These are phyloP conservation scores for Chelidonichthys spinosus DNA, from an alignment of 2,797 vertebrate species.

Conservation along the genomic window DNA sequence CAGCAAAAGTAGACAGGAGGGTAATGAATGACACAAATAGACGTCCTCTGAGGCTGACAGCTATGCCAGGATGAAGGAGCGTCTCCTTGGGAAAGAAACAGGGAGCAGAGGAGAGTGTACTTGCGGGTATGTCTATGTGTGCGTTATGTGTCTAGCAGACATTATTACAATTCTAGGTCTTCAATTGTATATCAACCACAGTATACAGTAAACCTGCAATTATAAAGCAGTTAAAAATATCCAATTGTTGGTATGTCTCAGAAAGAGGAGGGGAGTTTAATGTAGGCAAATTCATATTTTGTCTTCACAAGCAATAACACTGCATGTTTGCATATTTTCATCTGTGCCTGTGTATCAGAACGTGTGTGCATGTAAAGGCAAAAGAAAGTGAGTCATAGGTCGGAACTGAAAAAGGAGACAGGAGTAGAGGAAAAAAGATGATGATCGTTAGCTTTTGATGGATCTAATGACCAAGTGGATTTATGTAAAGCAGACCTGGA, in stretches of 20 bases:
- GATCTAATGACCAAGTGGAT: constrained; percentile 78
- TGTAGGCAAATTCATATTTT: background rate
- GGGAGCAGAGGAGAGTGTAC: background rate
- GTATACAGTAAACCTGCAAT: background rate
- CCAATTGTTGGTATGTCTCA: background rate
- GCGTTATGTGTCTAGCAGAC: background rate
- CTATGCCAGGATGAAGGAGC: constrained; percentile 38
- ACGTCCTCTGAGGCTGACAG: constrained; percentile 56
- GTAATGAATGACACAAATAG: constrained; percentile 68
- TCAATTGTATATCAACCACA: background rate
- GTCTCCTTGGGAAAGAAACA: constrained; percentile 48
- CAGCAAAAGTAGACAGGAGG: constrained; percentile 49
- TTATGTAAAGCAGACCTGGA: constrained; percentile 73
- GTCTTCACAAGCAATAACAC: background rate
- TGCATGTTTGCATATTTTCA: background rate
- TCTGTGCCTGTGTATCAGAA: background rate
- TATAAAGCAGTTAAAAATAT: constrained; percentile 7
- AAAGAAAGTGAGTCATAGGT: constrained; percentile 48
- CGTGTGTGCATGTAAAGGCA: constrained; percentile 26
- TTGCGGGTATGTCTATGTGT: too few relatives aligned
- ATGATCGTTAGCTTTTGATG: constrained; percentile 80
- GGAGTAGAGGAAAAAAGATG: constrained; percentile 66
- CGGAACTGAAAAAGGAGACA: constrained; percentile 50
- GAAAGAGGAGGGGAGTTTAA: background rate
- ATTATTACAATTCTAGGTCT: background rate